phyloP scores from a whole-genome alignment of 2,113 vertebrate genomes.

The Petrocephalus zakoni region DNA sequence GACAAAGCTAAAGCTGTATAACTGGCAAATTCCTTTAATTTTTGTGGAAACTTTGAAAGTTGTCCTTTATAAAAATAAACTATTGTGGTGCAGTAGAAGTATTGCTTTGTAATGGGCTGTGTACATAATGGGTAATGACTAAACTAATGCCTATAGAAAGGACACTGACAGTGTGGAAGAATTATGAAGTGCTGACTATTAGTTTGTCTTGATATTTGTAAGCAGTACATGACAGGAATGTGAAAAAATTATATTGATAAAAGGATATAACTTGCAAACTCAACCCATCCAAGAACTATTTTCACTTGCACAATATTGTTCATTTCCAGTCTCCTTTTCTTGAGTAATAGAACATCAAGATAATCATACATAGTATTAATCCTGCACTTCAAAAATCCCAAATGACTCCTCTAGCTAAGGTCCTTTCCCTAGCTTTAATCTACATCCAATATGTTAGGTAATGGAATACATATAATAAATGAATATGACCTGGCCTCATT shows the following conservation, averaged over 20 bases:
- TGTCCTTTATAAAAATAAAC: constrained; percentile 65
- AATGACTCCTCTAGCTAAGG: not conserved
- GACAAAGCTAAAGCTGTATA: constrained; percentile 70
- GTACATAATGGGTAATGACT: constrained; percentile 57
- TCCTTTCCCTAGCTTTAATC: not conserved
- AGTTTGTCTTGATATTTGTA: constrained; percentile 21
- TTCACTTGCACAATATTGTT: not conserved
- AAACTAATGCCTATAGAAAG: constrained; percentile 52
- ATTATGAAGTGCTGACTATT: constrained; percentile 30
- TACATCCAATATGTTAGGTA: not conserved
- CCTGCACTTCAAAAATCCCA: not conserved
- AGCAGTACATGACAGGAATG: not conserved
- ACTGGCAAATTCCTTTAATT: constrained; percentile 70
- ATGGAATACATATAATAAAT: not conserved
- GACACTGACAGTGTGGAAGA: constrained; percentile 32
- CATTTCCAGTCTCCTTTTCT: not conserved
- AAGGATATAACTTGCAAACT: not conserved
- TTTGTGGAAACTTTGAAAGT: constrained; percentile 70
- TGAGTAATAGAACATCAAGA: not conserved
- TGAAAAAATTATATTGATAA: not conserved
- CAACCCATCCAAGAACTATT: not conserved
- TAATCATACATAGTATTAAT: not conserved
- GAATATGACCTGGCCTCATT: not conserved
- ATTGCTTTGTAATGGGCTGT: constrained; percentile 65
- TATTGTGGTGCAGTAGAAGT: constrained; percentile 58